phyloP scores from a whole-genome alignment of 92 coral and sea anemone genomes.

The Paramuricea clavata region DNA sequence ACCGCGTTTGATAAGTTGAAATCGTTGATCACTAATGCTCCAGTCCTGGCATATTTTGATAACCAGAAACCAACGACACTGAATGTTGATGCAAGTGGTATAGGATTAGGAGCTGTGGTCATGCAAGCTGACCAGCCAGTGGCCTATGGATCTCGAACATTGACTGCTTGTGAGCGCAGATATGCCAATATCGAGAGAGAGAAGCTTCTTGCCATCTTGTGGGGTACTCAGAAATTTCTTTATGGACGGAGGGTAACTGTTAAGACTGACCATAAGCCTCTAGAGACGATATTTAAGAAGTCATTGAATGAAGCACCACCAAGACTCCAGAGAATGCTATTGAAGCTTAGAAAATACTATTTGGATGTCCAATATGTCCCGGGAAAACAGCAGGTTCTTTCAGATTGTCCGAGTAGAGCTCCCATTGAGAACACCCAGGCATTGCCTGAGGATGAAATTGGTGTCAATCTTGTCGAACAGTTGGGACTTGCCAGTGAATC shows the following conservation, averaged over 20 bases:
- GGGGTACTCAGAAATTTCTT: no score
- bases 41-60: conserved; percentile 55
- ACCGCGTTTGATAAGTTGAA: conserved; percentile 61
- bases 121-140: conserved; percentile 66
- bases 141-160: conserved; percentile 59
- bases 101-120: conserved; percentile 62
- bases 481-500: conserved; percentile 43
- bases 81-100: conserved; percentile 62
- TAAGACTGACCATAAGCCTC: conserved; percentile 62
- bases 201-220: conserved; percentile 61
- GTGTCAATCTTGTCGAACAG: conserved; percentile 53
- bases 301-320: conserved; percentile 71
- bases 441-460: conserved; percentile 49
- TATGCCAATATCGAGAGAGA: conserved; percentile 64
- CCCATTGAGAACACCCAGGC: conserved; percentile 46
- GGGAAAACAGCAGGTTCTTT: conserved; percentile 49
- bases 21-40: conserved; percentile 38
- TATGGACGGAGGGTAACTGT: conserved; percentile 63
- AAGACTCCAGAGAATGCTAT: conserved; percentile 62
- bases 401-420: conserved; percentile 71
- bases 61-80: conserved; percentile 48
- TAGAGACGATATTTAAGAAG: conserved; percentile 58
- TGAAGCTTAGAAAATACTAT: conserved; percentile 66
- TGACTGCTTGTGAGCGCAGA: conserved; percentile 40
- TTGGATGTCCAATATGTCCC: conserved; percentile 58